phyloP scores from a whole-genome alignment of 2,888 invertebrate genomes.

The Eupelmus urozonus region DNA sequence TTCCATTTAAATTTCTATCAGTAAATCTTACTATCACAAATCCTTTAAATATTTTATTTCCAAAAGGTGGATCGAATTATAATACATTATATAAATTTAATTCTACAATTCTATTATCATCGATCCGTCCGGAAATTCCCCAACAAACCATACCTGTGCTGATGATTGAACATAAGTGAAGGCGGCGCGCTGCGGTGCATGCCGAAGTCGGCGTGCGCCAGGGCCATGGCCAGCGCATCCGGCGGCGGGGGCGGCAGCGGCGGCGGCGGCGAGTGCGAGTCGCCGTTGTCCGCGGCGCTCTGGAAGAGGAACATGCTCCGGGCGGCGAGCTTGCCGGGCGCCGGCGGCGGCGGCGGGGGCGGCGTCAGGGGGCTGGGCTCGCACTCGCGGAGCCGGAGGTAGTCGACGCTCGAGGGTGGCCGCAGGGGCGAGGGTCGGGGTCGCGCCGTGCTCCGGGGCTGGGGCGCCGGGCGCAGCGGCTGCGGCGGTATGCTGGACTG shows the following conservation, averaged over 20 bases:
- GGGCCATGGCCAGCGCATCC: slow-evolving; percentile 9
- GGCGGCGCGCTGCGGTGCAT: too few species aligned
- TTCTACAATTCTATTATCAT: too few species aligned
- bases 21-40: too few species aligned
- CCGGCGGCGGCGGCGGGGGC: slow-evolving; percentile 62
- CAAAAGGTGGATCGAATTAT: too few species aligned
- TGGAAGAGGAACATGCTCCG: slow-evolving; percentile 41
- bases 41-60: too few species aligned
- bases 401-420: slow-evolving; percentile 68
- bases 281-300: slow-evolving; percentile 32
- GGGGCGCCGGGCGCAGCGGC: slow-evolving; percentile 82
- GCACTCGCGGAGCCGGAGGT: slow-evolving; percentile 68
- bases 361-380: slow-evolving; percentile 73
- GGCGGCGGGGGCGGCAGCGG: slow-evolving; percentile 22
- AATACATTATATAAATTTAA: too few species aligned
- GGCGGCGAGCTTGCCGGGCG: slow-evolving; percentile 33
- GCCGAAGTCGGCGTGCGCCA: slow-evolving; percentile 17
- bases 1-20: too few species aligned
- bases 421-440: slow-evolving; percentile 74
- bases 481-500: slow-evolving; percentile 81
- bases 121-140: too few species aligned
- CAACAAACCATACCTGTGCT: slow-evolving; percentile 15
- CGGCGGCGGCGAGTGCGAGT: slow-evolving; percentile 55
- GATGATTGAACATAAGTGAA: not conserved
- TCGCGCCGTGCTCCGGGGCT: slow-evolving; percentile 70